Conservation (phyloP, 2,113 vertebrate species). For the Struthio camelus region DNA sequence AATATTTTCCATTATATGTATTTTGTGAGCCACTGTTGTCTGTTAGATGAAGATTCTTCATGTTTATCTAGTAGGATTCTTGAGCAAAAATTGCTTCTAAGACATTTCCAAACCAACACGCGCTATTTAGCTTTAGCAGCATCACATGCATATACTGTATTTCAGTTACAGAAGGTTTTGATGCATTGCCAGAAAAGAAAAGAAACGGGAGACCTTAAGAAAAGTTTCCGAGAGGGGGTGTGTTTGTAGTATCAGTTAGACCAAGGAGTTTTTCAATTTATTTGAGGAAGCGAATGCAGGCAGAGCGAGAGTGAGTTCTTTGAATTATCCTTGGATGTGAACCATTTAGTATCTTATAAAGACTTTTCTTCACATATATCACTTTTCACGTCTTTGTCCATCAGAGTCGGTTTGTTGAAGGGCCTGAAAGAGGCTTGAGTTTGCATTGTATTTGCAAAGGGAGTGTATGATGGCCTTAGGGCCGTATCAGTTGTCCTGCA, state of each 20-base stretch:
- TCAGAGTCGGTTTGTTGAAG: neutral
- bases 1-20: neutral
- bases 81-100: neutral
- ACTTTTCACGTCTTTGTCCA: neutral
- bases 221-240: neutral
- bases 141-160: neutral
- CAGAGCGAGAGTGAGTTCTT: neutral
- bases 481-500: rapidly evolving
- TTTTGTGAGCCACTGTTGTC: neutral
- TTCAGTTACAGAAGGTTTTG: neutral
- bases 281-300: neutral
- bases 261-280: neutral
- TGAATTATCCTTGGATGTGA: neutral
- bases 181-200: neutral
- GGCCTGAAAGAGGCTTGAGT: neutral
- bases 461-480: neutral
- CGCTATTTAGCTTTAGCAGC: neutral
- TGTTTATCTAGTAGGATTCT: neutral
- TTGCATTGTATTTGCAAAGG: neutral
- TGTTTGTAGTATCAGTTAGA: neutral
- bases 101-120: rapidly evolving
- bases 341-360: neutral
- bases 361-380: neutral
- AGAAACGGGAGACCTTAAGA: neutral
- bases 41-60: neutral